Conservation (phyloP, 2,113 vertebrate genomes). For the Thryonomys swinderianus region DNA sequence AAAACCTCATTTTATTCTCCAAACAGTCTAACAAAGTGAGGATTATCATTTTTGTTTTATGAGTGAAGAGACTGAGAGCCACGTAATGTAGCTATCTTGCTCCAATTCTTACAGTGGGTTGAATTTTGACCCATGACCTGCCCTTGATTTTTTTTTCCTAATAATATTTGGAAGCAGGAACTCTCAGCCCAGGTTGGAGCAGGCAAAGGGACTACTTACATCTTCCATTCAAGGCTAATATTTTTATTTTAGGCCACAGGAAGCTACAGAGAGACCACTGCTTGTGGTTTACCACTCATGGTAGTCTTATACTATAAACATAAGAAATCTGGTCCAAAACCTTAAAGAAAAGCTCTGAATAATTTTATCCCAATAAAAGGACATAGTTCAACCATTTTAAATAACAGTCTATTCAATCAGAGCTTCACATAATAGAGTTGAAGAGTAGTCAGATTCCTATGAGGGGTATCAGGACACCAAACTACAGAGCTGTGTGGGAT, state of each 20-base stretch:
- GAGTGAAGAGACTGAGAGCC: background rate
- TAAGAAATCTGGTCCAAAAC: background rate
- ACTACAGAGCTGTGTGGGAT: background rate
- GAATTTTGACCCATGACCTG: background rate
- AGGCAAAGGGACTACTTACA: background rate
- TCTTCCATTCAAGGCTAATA: background rate
- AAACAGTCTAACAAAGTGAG: background rate
- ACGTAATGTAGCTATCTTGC: background rate
- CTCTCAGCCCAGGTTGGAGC: background rate
- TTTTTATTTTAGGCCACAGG: conserved; percentile 48
- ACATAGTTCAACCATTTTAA: background rate
- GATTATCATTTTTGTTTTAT: background rate
- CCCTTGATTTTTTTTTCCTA: conserved; percentile 6
- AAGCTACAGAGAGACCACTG: conserved; percentile 41
- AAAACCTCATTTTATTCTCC: background rate
- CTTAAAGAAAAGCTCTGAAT: conserved; percentile 32
- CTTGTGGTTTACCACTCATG: background rate
- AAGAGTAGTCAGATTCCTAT: background rate
- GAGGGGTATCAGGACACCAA: background rate
- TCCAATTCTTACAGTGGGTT: background rate
- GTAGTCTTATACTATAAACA: background rate
- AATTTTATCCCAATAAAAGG: background rate
- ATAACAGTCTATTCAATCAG: background rate
- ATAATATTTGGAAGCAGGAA: background rate
- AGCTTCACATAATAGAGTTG: background rate